phyloP scores from a whole-genome alignment of 2,113 vertebrate genomes.

The Puntigrus tetrazona region DNA sequence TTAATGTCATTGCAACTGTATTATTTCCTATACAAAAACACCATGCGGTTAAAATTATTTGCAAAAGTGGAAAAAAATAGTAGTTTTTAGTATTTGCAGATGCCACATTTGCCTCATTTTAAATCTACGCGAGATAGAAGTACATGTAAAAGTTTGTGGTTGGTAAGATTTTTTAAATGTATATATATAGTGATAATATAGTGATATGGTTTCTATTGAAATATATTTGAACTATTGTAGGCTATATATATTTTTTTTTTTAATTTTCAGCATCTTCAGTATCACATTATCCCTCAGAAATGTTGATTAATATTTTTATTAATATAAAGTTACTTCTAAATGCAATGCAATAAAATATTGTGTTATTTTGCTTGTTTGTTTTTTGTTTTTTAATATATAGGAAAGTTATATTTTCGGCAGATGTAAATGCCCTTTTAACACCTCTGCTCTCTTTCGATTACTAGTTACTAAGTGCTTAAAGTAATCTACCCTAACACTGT shows the following conservation, averaged over 20 bases:
- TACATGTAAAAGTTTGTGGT: not conserved
- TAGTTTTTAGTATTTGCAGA: not conserved
- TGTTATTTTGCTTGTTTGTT: no score
- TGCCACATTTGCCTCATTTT: not conserved
- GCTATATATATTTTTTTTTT: no score
- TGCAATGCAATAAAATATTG: no score
- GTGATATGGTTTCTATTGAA: not conserved
- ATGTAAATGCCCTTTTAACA: no score
- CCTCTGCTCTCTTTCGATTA: no score
- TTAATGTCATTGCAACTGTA: not conserved
- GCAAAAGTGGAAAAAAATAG: no score
- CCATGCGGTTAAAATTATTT: not conserved
- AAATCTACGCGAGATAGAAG: not conserved
- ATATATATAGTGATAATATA: no score
- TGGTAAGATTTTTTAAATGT: not conserved
- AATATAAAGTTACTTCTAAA: no score
- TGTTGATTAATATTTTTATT: not conserved
- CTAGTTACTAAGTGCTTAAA: no score
- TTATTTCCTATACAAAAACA: not conserved
- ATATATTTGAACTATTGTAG: not conserved
- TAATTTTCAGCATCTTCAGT: not conserved
- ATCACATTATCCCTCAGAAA: not conserved
- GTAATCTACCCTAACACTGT: no score
- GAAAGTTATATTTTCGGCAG: no score
- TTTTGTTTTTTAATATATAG: no score